Base-by-base conservation (phyloP, 2,888 invertebrate genomes). In the Agrilus mali region DNA sequence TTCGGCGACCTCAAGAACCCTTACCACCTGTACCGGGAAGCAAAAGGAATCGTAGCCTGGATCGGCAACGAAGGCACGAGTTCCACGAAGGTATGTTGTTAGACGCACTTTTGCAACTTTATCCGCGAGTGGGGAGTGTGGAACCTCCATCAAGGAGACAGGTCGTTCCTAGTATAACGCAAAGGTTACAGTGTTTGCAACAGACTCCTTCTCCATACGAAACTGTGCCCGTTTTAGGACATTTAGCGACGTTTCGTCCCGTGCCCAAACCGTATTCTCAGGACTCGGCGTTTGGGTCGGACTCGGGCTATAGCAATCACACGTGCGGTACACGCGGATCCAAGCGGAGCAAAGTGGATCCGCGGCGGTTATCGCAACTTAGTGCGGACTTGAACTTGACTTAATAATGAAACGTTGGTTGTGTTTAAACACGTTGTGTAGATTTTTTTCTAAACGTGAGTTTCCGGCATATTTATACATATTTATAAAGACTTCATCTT, bases 241-340 rank as follows among this genome's bases (percentile, higher is more conserved):
- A 79, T 48, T 58, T 77, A 41, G 75, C 75, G 39, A 75, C 73
- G 38, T 79, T 71, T 59, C 74, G 75, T 70, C 73, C 72, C 60
- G 75, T 72, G 33, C 75, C 75, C 2, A 77, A 77, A 56, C 77
- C 78, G 34, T 79, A 79, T 42, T 78, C 78, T 48, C 78, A 79
- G 51, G 82, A 83, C 57, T 85, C 84, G 5, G 85, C 85, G 4
- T 82, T 86, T 52, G 86, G 86, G 27, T 86, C 86, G 7, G 87
- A 87, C 66, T 86, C 86, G 37, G 86, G 87, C 8, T 87, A 87
- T 66, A 87, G 86, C 64, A 86, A 87, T 65, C 81, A 82, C 57
- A 83, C 82, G 4, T 79, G 79, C 49, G 80, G 80, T 2, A 66
- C 66, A n/a, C 53, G 65, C 34, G 61, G 62, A 12, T 66, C 66